Percentiles rank a stretch among this genome's conserved stretches.
phyloP scores from a whole-genome alignment of 30 jellyfish, hydroid and myxozoan genomes.

The Cassiopea xamachana region DNA sequence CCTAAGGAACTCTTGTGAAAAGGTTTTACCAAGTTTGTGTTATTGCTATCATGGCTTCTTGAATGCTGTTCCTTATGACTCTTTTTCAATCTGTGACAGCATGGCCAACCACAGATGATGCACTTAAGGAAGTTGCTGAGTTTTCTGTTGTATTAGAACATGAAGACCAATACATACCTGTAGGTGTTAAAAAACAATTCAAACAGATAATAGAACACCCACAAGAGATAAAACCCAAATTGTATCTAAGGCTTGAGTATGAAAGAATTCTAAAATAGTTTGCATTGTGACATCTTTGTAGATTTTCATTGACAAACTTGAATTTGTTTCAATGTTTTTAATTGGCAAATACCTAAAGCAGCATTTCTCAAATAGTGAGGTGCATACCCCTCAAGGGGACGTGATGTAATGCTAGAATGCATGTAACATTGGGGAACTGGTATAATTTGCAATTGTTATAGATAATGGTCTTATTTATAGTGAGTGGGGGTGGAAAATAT shows the following conservation, averaged over 20 bases:
- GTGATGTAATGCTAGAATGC: neutral
- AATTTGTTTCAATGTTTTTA: neutral
- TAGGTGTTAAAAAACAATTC: neutral
- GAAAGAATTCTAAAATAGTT: neutral
- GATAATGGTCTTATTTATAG: neutral
- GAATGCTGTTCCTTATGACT: neutral
- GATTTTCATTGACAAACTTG: neutral
- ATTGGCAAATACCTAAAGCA: neutral
- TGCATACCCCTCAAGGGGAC: neutral
- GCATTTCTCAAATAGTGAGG: neutral
- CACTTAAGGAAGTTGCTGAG: slow-evolving; percentile 4
- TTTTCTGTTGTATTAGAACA: neutral
- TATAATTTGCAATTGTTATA: neutral
- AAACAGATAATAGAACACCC: slow-evolving; percentile 11
- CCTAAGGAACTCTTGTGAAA: neutral
- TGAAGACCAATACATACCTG: slow-evolving; percentile 9
- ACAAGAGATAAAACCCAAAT: neutral
- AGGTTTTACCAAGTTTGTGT: neutral
- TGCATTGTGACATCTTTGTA: neutral
- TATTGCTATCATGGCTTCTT: neutral
- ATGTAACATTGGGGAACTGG: neutral
- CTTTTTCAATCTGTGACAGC: neutral
- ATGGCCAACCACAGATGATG: slow-evolving; percentile 3
- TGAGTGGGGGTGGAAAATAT: too few species aligned
- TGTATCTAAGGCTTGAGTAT: neutral